Evolutionary conservation across 1,140 invertebrate genomes (phyloP).

Genomic region (Drosophila trapezifrons): DNA sequence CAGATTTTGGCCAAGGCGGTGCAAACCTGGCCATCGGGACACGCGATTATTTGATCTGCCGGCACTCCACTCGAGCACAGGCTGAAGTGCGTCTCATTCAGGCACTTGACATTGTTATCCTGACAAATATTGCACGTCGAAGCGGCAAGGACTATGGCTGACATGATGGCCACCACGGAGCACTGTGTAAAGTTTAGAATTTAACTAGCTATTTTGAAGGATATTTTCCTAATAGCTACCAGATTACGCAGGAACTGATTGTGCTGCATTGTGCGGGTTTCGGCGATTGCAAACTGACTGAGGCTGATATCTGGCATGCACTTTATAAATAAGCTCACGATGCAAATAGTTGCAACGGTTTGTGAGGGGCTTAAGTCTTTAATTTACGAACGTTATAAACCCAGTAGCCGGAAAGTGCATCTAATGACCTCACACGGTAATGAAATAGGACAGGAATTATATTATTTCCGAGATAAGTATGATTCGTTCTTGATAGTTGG

Average conservation of each 20-base stretch:
- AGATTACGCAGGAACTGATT: slow-evolving; percentile 7
- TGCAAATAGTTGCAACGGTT: neutral
- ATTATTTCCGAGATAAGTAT: neutral
- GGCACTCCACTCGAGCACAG: slow-evolving; percentile 15
- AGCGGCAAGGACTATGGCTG: neutral
- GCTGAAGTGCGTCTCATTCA: slow-evolving; percentile 57
- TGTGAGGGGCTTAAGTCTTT: neutral
- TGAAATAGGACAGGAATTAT: neutral
- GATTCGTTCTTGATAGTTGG: neutral
- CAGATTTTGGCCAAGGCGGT: slow-evolving; percentile 19
- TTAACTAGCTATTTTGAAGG: neutral
- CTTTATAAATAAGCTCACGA: slow-evolving; percentile 3
- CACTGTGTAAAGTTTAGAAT: slow-evolving; percentile 12
- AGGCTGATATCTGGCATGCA: neutral
- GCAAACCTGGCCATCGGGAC: slow-evolving; percentile 51
- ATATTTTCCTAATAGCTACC: slow-evolving; percentile 17
- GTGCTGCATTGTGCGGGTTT: slow-evolving; percentile 15
- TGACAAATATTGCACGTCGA: slow-evolving; percentile 43
- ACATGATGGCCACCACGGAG: slow-evolving; percentile 8
- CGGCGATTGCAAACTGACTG: neutral
- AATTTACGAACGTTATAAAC: slow-evolving; percentile 3
- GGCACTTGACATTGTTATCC: slow-evolving; percentile 37
- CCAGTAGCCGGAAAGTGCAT: slow-evolving; percentile 10
- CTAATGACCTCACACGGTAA: neutral
- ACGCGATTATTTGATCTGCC: slow-evolving; percentile 4